Conservation (phyloP, 2,888 invertebrate species). For the Chirona hameri region DNA sequence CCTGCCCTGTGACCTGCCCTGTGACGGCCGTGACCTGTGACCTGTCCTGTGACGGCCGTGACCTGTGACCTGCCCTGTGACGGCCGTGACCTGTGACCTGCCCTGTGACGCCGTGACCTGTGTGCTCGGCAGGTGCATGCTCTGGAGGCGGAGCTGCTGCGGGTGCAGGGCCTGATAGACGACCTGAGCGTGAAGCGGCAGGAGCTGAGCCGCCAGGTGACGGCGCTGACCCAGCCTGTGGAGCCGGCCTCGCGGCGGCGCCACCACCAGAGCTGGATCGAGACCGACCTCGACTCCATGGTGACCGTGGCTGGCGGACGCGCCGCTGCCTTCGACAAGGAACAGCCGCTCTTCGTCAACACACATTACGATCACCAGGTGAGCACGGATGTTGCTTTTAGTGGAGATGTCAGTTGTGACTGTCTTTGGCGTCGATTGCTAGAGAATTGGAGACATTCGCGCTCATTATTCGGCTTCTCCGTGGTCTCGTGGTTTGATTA, state of each 20-base stretch:
- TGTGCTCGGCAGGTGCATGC: conserved; percentile 45
- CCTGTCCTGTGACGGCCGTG: conserved; percentile 28
- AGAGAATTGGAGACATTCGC: too few relatives aligned
- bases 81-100: conserved; percentile 47
- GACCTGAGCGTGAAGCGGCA: conserved; percentile 81
- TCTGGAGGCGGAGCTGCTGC: conserved; percentile 63
- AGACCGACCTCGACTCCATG: conserved; percentile 84
- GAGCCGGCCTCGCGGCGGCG: conserved; percentile 53
- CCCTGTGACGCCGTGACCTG: conserved; percentile 52
- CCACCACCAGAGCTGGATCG: conserved; percentile 72
- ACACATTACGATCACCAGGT: conserved; percentile 6
- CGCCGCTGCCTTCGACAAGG: conserved; percentile 44
- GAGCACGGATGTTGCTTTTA: background rate
- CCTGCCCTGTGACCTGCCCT: too few relatives aligned
- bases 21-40: too few relatives aligned
- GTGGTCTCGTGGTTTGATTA: too few relatives aligned
- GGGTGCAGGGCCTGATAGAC: conserved; percentile 78
- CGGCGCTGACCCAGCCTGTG: conserved; percentile 43
- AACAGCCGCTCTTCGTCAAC: conserved; percentile 41
- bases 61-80: background rate
- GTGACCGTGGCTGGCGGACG: conserved; percentile 66
- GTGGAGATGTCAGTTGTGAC: too few relatives aligned
- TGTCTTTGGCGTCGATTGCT: too few relatives aligned
- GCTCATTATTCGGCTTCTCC: too few relatives aligned
- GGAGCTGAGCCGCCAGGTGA: conserved; percentile 77